Evolutionary conservation across 2,113 vertebrate genomes (phyloP).

Genomic region (Protomyctophum bolini): DNA sequence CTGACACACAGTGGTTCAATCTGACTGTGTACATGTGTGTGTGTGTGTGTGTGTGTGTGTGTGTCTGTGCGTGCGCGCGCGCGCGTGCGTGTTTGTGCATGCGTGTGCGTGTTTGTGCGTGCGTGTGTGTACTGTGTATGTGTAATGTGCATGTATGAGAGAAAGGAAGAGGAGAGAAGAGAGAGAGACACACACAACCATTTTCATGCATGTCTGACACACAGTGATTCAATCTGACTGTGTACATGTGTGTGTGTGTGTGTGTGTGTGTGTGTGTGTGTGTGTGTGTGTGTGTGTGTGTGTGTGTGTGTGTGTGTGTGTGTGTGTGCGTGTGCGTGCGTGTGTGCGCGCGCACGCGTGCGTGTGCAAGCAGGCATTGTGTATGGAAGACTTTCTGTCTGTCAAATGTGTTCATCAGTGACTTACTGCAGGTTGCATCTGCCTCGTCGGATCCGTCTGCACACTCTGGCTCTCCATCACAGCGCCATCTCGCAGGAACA

Average conservation of each 20-base stretch:
- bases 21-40: too few relatives aligned
- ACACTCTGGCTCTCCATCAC: constrained; percentile 94
- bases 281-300: background rate
- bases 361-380: background rate
- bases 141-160: too few relatives aligned
- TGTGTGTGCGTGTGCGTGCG: constrained; percentile 8
- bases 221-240: background rate
- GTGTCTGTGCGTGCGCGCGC: background rate
- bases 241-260: too few relatives aligned
- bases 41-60: background rate
- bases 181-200: too few relatives aligned
- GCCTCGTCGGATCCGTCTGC: constrained; percentile 91
- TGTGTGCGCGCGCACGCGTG: constrained; percentile 5
- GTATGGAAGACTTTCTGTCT: background rate
- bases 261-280: constrained; percentile 4
- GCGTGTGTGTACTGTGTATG: background rate
- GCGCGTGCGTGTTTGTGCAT: background rate
- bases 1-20: background rate
- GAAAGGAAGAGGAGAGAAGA: too few relatives aligned
- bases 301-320: constrained; percentile 7
- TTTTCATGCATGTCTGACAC: background rate
- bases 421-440: constrained; percentile 92
- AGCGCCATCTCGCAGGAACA: constrained; percentile 91
- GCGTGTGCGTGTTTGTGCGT: background rate
- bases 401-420: background rate